Percentiles rank a stretch among this genome's conserved stretches.
phyloP scores from a whole-genome alignment of 2,888 invertebrate genomes.

The Leptopterna dolabrata region DNA sequence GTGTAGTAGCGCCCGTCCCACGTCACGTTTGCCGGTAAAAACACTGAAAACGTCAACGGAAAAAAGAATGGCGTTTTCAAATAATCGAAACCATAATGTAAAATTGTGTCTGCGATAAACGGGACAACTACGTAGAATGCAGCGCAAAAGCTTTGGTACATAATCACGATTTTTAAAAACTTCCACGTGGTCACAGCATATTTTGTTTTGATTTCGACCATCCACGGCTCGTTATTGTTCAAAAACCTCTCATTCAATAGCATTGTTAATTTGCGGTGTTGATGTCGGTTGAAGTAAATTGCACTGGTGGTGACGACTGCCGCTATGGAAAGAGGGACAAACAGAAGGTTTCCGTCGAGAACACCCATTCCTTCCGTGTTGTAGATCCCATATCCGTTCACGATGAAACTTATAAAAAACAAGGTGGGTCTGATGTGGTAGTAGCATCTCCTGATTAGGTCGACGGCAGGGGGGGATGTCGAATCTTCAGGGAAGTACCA shows the following conservation, averaged over 20 bases:
- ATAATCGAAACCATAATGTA: slow-evolving; percentile 23
- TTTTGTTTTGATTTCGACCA: neutral
- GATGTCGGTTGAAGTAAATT: neutral
- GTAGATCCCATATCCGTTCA: neutral
- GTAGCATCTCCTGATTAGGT: neutral
- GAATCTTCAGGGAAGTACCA: neutral
- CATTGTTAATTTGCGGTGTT: neutral
- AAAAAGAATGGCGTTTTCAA: neutral
- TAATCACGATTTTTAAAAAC: neutral
- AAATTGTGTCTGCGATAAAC: neutral
- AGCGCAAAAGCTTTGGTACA: neutral
- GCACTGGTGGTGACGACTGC: neutral
- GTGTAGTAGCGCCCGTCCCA: slow-evolving; percentile 12
- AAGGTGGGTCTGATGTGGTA: neutral
- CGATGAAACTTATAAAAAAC: neutral
- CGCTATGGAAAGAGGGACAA: neutral
- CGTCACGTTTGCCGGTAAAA: neutral
- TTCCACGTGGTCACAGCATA: neutral
- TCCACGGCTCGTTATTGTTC: neutral
- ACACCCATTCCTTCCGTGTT: neutral
- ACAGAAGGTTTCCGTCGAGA: neutral
- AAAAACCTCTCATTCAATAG: neutral
- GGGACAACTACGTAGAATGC: neutral
- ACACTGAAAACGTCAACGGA: neutral
- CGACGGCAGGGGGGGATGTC: neutral